Evolutionary conservation across 2,888 invertebrate species (phyloP).

Genomic region (Ischnura elegans): DNA sequence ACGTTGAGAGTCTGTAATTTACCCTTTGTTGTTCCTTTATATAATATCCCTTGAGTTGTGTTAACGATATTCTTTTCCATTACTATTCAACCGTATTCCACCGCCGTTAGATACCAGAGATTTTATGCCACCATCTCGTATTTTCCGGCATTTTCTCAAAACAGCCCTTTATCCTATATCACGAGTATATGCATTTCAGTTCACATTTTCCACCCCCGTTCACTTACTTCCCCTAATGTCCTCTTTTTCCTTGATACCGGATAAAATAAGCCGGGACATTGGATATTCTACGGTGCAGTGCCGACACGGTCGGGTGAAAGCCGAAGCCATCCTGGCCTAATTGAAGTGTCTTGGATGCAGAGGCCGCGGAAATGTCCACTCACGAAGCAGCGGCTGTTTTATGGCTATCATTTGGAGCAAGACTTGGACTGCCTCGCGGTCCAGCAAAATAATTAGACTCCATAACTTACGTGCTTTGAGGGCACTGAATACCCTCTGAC

Average conservation of each 20-base stretch:
- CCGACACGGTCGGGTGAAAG: conserved; percentile 6
- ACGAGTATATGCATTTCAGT: not conserved
- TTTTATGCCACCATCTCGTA: not conserved
- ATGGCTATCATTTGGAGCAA: conserved; percentile 6
- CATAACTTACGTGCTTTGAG: not conserved
- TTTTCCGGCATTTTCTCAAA: not conserved
- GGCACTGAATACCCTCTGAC: not conserved
- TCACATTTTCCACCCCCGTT: not conserved
- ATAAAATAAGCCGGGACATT: not conserved
- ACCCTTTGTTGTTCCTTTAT: too few relatives aligned
- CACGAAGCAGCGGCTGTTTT: conserved; percentile 15
- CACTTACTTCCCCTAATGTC: too few relatives aligned
- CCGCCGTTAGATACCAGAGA: not conserved
- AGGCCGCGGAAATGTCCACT: conserved; percentile 42
- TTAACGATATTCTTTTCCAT: too few relatives aligned
- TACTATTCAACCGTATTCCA: too few relatives aligned
- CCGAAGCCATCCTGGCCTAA: conserved; percentile 33
- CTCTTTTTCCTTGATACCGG: not conserved
- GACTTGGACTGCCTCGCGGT: not conserved
- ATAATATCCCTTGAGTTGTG: too few relatives aligned
- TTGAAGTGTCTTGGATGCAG: conserved; percentile 26
- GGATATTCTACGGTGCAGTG: not conserved
- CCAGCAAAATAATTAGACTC: conserved; percentile 31
- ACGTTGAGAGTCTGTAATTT: too few relatives aligned
- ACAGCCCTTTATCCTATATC: not conserved